Percentiles rank a stretch among this genome's conserved stretches.
phyloP scores from a whole-genome alignment of 2,113 vertebrate genomes.

The Thamnophis sirtalis region DNA sequence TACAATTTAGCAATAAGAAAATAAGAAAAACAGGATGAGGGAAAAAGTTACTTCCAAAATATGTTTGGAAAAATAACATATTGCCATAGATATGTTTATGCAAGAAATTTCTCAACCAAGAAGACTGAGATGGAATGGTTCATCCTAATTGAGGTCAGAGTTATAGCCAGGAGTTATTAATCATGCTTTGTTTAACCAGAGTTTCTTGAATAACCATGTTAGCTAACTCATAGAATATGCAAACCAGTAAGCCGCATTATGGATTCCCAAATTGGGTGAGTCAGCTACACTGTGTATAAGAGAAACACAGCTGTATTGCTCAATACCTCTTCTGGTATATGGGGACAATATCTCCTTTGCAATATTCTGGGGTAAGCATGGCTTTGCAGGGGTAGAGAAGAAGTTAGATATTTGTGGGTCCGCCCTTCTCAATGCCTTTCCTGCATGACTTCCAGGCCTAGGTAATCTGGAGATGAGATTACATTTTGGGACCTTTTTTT shows the following conservation, averaged over 20 bases:
- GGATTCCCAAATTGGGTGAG: background rate
- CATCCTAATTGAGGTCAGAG: background rate
- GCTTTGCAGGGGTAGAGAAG: background rate
- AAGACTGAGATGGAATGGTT: background rate
- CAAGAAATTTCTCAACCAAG: background rate
- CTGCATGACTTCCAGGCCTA: background rate
- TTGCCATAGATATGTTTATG: background rate
- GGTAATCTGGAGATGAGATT: background rate
- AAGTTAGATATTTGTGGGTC: background rate
- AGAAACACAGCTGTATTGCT: background rate
- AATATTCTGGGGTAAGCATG: too few relatives aligned
- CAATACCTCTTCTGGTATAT: background rate
- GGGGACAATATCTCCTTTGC: background rate
- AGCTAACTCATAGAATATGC: background rate
- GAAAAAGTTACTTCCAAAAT: background rate
- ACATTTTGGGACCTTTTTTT: background rate
- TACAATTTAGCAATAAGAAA: background rate
- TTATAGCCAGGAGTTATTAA: background rate
- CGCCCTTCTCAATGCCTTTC: background rate
- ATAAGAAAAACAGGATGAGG: background rate
- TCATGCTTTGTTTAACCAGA: background rate
- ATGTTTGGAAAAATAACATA: background rate
- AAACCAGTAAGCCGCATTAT: background rate
- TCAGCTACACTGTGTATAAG: background rate
- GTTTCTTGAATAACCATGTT: background rate